phyloP scores from a whole-genome alignment of 2,888 invertebrate species.

The Nebria salina region DNA sequence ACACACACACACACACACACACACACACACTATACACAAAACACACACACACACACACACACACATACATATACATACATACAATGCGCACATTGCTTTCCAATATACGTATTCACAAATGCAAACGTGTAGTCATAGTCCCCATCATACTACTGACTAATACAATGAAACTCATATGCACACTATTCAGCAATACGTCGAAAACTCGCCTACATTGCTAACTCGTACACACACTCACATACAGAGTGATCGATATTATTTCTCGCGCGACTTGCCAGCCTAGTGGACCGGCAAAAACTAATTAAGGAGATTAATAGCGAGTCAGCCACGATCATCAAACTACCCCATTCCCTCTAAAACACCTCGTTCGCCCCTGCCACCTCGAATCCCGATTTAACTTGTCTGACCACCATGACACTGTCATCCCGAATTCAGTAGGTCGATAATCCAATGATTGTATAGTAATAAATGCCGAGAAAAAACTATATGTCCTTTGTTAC shows the following conservation, averaged over 20 bases:
- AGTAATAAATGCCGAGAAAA: conserved; percentile 38
- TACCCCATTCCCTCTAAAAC: not conserved
- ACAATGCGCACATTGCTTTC: too few species aligned
- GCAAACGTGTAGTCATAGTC: too few species aligned
- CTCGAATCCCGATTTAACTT: not conserved
- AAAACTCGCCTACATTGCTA: not conserved
- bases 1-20: not conserved
- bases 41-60: not conserved
- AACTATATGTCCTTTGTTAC: not conserved
- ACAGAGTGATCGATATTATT: conserved; percentile 44
- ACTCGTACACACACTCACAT: not conserved
- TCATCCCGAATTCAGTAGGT: conserved; percentile 14
- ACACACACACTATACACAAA: not conserved
- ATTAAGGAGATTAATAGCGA: conserved; percentile 52
- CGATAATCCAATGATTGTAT: conserved; percentile 43
- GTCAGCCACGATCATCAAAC: conserved; percentile 23
- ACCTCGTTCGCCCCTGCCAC: too few species aligned
- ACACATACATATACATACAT: not conserved
- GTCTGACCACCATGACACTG: conserved; percentile 2
- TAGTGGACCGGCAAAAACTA: conserved; percentile 60
- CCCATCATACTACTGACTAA: too few species aligned
- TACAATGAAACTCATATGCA: not conserved
- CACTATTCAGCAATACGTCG: not conserved
- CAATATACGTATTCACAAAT: too few species aligned
- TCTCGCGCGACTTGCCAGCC: conserved; percentile 58